A percentile compares a stretch with the other conserved stretches of the same genome.
Conservation (phyloP, 2,113 vertebrate species). For the Antechinus flavipes region DNA sequence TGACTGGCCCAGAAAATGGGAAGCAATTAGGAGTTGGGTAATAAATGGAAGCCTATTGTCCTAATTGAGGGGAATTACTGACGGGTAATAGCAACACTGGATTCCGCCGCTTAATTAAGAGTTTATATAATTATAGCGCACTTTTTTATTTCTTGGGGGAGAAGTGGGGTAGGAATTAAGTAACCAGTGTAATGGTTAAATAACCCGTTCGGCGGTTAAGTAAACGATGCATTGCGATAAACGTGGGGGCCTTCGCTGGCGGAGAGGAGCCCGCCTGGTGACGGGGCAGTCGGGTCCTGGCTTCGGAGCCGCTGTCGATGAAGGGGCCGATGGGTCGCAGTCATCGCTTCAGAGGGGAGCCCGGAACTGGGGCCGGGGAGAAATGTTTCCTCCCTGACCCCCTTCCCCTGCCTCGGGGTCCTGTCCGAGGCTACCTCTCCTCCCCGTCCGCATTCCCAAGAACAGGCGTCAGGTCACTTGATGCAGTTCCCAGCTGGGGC, state of each 20-base stretch:
- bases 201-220: conserved; percentile 71
- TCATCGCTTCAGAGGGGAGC: background rate
- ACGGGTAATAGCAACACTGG: conserved; percentile 76
- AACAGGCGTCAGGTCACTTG: conserved; percentile 28
- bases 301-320: background rate
- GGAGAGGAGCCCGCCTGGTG: background rate
- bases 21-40: conserved; percentile 82
- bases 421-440: background rate
- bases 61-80: conserved; percentile 80
- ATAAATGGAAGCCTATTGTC: conserved; percentile 78
- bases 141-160: conserved; percentile 76
- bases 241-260: background rate
- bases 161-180: conserved; percentile 61
- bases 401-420: background rate
- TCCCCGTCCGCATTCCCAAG: background rate
- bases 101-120: conserved; percentile 84
- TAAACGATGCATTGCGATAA: conserved; percentile 50
- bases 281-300: background rate
- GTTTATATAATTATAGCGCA: conserved; percentile 75
- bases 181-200: conserved; percentile 60
- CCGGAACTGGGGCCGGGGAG: too few species aligned
- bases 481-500: background rate
- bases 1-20: conserved; percentile 76
- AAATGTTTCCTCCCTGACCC: too few species aligned
- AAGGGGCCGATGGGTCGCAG: background rate